Evolutionary conservation across 2,888 invertebrate species (phyloP), one percentile per base, ranked within the genome.

Genomic region (Acholoe squamosa): DNA sequence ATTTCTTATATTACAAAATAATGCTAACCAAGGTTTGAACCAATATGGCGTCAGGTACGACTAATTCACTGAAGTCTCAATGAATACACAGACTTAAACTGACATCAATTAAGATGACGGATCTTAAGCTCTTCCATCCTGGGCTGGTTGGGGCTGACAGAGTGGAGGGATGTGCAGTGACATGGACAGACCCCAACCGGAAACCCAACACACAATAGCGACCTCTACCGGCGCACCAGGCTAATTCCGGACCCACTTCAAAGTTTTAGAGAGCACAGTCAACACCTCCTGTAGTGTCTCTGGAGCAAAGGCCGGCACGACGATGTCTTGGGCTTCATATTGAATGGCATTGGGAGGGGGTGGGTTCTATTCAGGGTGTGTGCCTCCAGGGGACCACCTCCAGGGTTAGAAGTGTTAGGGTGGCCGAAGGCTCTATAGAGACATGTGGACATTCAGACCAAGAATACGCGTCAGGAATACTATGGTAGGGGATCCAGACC

Each of bases 281-380:
- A 71, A 71, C 31, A 71, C 71, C 61, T 3, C 61, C 61, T 1
- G 19, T 19, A 19, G 61, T 61, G 61, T 61, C 61, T n/a, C n/a
- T n/a, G 22, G 61, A n/a, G 61, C 61, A 61, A 61, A 61, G 61
- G 61, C 7, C 19, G 61, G 61, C 61, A 3, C 3, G 61, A 3
- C 22, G 7, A n/a, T 19, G 61, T 61, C 61, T 61, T 61, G 61
- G 61, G 61, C 61, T 61, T 61, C 61, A 61, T 61, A 61, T 61
- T 14, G 61, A 61, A n/a, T n/a, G n/a, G 61, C 19, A 19, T 61
- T 3, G 61, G 61, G 61, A 61, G 19, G 61, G 5, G 61, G 7
- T n/a, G n/a, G 61, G 61, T n/a, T n/a, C 22, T 61, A n/a, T 3
- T 19, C 61, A n/a, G 61, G 61, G 61, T 61, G 12, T 3, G 43